Percentiles rank a stretch among this genome's conserved stretches.
These are phyloP conservation scores for Drosophila ohnishii DNA, from an alignment of 1,140 invertebrate genomes.

Conservation along the genomic window DNA sequence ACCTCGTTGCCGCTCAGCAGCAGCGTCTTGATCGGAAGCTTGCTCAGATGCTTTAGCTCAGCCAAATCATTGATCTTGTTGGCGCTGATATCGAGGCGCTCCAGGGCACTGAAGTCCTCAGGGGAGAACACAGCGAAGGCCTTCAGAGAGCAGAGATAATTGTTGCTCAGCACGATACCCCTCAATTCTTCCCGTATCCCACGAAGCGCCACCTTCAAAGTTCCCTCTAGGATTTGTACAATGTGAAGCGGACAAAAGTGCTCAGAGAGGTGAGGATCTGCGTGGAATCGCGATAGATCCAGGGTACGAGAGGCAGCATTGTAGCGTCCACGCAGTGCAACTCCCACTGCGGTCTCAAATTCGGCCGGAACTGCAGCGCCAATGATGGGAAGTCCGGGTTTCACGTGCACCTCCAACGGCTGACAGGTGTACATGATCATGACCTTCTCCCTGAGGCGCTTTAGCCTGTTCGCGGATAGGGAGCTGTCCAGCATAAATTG, in stretches of 20 bases:
- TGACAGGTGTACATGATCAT: conserved; percentile 14
- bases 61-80: conserved; percentile 27
- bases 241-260: conserved; percentile 44
- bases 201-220: neutral
- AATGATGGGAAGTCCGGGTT: conserved; percentile 12
- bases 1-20: conserved; percentile 29
- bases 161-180: conserved; percentile 32
- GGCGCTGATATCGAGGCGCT: conserved; percentile 42
- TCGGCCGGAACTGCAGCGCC: neutral
- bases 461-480: conserved; percentile 47
- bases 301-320: conserved; percentile 11
- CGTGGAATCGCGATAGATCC: conserved; percentile 42
- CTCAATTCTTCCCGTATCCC: neutral
- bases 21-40: conserved; percentile 10
- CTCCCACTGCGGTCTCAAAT: conserved; percentile 3
- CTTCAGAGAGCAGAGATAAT: conserved; percentile 41
- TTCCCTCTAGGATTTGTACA: conserved; percentile 3
- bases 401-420: conserved; percentile 17
- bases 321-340: conserved; percentile 26
- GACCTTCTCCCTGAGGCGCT: conserved; percentile 14
- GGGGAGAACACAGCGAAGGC: conserved; percentile 11
- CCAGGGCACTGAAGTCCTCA: conserved; percentile 3
- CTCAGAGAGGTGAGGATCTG: conserved; percentile 2
- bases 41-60: conserved; percentile 25
- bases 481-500: conserved; percentile 47